Percentiles rank a stretch among this genome's conserved stretches.
phyloP scores from a whole-genome alignment of 1,140 invertebrate genomes.

The Papilio polytes region DNA sequence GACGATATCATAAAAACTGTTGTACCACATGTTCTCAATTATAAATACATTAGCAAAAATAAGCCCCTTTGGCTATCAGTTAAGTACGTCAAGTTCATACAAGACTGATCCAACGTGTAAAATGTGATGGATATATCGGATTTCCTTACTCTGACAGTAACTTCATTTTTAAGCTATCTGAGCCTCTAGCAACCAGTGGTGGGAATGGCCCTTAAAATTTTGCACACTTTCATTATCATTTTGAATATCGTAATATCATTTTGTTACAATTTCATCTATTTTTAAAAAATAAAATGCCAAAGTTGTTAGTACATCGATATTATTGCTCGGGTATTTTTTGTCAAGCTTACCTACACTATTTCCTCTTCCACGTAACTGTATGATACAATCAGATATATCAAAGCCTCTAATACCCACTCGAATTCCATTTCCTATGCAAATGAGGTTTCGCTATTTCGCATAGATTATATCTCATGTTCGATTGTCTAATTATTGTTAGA shows the following conservation, averaged over 20 bases:
- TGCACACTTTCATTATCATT: neutral
- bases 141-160: no score
- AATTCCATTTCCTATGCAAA: conserved; percentile 20
- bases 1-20: neutral
- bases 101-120: neutral
- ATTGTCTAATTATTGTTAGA: conserved; percentile 25
- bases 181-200: no score
- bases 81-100: neutral
- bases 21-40: conserved; percentile 10
- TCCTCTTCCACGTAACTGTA: neutral
- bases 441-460: conserved; percentile 23
- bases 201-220: neutral
- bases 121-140: no score
- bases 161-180: no score
- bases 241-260: neutral
- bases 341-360: neutral
- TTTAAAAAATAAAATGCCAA: neutral
- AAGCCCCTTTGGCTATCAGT: neutral
- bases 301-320: no score
- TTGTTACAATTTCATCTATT: neutral
- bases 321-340: neutral
- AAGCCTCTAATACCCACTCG: neutral
- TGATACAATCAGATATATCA: conserved; percentile 17
- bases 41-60: conserved; percentile 16
- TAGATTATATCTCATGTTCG: conserved; percentile 14